Base-by-base conservation (phyloP, 2,113 vertebrate species). In the Strix aluco region DNA sequence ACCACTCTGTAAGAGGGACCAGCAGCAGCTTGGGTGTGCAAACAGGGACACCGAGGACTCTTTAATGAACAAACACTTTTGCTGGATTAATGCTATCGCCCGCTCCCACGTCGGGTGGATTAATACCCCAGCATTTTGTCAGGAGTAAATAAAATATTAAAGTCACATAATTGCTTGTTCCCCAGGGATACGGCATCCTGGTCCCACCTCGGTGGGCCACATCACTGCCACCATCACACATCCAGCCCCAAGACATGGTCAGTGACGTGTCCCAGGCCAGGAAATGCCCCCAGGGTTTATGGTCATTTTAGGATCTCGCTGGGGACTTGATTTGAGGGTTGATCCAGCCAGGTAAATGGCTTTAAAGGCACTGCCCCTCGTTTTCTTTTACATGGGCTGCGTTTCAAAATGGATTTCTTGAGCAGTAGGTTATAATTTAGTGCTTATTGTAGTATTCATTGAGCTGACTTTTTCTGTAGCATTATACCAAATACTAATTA, bases 221-320 rank as follows among this genome's bases (percentile, higher is more conserved):
- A 0, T 66, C 2, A 0, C 32, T 40, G 58, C 65, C 51, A 17
- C 74, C 25, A 3, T 0, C 0, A 1, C 6, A 5, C 9, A 20
- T 16, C 47, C 66, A 73, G 74, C 14, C 36, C 46, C 0, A 0
- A 5, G 20, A 3, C 3, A 0, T 3, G 18, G 30, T 40, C 10
- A 6, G 42, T 13, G 92, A 25, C 2, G 0, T 6, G 26, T 46
- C 63, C 66, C 61, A 19, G 25, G 69, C 30, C 57, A 38, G 11
- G 2, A 62, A 63, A 21, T 27, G 36, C 4, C 15, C 25, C 36
- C 63, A 15, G 42, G 54, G 38, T 11, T 78, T 52, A 13, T 8
- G 32, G 19, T 32, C 34, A 1, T 21, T 62, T 36, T 7, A 44
- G 78, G 30, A 15, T 70, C 34, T 66, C 2, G 0, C 61, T 71